Evolutionary conservation across 2,113 vertebrate genomes (phyloP), one percentile per base, ranked within the genome.

Genomic region (Glareola pratincola): DNA sequence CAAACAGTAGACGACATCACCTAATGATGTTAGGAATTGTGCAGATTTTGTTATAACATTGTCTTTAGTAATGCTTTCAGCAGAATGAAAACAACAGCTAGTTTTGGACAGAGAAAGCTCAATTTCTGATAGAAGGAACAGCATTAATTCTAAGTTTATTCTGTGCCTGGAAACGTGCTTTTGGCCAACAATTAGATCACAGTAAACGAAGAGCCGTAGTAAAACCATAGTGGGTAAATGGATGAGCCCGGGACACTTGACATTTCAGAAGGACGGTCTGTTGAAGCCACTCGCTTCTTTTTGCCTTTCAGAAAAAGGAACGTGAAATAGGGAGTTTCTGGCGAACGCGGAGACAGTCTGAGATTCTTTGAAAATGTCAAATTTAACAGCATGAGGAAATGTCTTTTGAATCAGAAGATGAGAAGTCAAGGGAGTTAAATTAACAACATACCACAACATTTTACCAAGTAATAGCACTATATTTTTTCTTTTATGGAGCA

Each of bases 401-500:
- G 97, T 87, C 97, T 97, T 97, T 87, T 76, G 97, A 97, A 93
- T 82, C 96, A 54, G 92, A 84, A 96, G 98, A 97, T 81, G 97
- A 97, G 97, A 97, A 96, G 96, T 94, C 97, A 90, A 90, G 97
- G 97, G 98, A 98, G 93, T 94, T 96, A 97, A 97, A 98, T 98
- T 97, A 98, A 98, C 98, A 97, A 93, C 96, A 89, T 73, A 97
- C 97, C 96, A 97, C 98, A 98, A 97, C 98, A 97, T 98, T 97
- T 97, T 95, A 97, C 98, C 98, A 95, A 98, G 97, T 95, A 96
- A 98, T 96, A 96, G 97, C 97, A 89, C 97, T 94, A 78, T 97
- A 96, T 97, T 97, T 98, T 97, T 97, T 97, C 97, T 97, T 97
- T 98, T 97, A 98, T 95, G 97, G 98, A 98, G 96, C 93, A 66